Evolutionary conservation across 2,797 vertebrate species (phyloP), one percentile per base, ranked within the genome.

Genomic region (Arctocebus calabarensis): DNA sequence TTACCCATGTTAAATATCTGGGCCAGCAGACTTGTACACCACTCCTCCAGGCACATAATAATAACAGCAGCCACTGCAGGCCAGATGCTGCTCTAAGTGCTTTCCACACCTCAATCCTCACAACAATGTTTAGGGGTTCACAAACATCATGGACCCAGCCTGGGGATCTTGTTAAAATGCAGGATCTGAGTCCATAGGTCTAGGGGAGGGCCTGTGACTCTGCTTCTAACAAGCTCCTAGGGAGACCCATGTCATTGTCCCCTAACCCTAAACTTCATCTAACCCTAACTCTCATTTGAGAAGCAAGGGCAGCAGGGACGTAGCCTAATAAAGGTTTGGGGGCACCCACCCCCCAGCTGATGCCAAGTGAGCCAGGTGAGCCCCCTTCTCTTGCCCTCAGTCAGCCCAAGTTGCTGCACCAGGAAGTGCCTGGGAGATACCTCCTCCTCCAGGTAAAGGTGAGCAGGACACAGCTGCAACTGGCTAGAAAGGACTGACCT

Each of bases 271-370:
- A 48, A 12, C 48, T 48, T 48, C 48, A 48, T 48, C 48, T 13
- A 14, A 48, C 48, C 48, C 48, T 52, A 52, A 61, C 27, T n/a
- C 40, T 85, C 40, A 12, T 34, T 32, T 57, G 61, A 82, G 66
- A 84, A 71, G 40, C 59, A 27, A 66, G 32, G 4, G 45, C 77
- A 17, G 77, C n/a, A 12, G 23, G 20, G 13, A 22, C 19, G 3
- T 17, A 9, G 8, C 55, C 22, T 7, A 17, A 20, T 20, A 45
- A 57, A 83, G 61, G 89, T 43, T 25, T 57, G 10, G 64, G 14
- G 27, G 19, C 0, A 0, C 14, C 52, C 0, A 0, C 14, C 43
- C 19, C 57, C 19, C 32, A 23, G 32, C 75, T 27, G 23, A 79
- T 34, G n/a, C 22, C 55, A 22, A 2, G 4, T 3, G 3, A 4